A percentile compares a stretch with the other conserved stretches of the same genome.
These are phyloP conservation scores for Thecophora atra DNA, from an alignment of 2,888 invertebrate species.

Conservation along the genomic window DNA sequence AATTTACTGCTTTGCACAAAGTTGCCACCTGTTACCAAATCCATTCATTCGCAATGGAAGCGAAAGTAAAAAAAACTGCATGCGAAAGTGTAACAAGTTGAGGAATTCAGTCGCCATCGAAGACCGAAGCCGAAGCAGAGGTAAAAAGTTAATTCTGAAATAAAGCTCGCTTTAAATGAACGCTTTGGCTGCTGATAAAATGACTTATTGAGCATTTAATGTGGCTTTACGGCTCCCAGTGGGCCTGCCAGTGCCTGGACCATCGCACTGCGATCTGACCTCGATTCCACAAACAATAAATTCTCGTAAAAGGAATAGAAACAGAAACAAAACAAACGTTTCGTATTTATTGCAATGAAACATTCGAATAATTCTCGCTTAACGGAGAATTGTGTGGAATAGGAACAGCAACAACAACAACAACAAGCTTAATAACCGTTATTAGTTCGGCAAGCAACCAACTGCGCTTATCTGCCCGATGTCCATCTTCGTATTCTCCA, in stretches of 20 bases:
- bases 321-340: background rate
- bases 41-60: background rate
- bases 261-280: background rate
- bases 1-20: too few relatives aligned
- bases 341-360: background rate
- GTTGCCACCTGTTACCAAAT: too few relatives aligned
- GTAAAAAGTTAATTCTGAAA: too few relatives aligned
- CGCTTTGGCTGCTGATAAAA: too few relatives aligned
- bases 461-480: conserved; percentile 2
- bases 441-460: background rate
- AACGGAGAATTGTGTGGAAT: background rate
- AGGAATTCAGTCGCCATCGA: too few relatives aligned
- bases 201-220: too few relatives aligned
- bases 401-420: background rate
- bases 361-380: background rate
- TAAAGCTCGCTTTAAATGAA: too few relatives aligned
- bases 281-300: conserved; percentile 9
- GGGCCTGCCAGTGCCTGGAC: too few relatives aligned
- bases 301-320: background rate
- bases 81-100: too few relatives aligned
- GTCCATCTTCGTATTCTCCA: background rate
- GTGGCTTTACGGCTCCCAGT: background rate
- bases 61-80: background rate
- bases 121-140: too few relatives aligned
- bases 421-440: background rate